Conservation (phyloP, 2,113 vertebrate species). For the Isurus oxyrinchus region DNA sequence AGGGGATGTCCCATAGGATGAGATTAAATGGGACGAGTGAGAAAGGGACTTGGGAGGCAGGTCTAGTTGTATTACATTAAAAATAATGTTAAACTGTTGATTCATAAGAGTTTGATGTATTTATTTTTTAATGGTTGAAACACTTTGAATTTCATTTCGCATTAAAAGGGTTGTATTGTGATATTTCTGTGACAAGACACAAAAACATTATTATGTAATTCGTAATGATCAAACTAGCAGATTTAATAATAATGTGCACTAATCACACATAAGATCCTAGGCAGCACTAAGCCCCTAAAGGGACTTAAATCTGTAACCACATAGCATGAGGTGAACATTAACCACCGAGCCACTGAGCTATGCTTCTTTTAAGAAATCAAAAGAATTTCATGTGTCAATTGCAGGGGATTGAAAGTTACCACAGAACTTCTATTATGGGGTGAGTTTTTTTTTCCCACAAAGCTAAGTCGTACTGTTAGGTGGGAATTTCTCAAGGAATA, state of each 20-base stretch:
- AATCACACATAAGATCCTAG: slow-evolving; percentile 17
- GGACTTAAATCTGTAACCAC: slow-evolving; percentile 33
- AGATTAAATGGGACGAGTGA: not conserved
- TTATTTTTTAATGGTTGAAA: not conserved
- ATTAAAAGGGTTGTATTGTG: slow-evolving; percentile 7
- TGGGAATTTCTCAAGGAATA: not conserved
- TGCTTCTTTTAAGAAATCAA: slow-evolving; percentile 25
- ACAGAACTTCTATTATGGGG: not conserved
- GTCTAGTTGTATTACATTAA: not conserved
- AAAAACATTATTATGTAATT: not conserved
- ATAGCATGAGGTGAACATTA: slow-evolving; percentile 24
- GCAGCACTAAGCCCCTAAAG: slow-evolving; percentile 5
- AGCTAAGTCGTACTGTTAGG: not conserved
- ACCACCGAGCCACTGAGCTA: slow-evolving; percentile 18
- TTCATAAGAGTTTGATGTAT: not conserved
- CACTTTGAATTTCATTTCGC: not conserved
- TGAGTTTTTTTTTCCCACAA: not conserved
- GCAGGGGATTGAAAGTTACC: not conserved
- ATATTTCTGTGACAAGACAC: not conserved
- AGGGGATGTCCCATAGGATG: slow-evolving; percentile 5
- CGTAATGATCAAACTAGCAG: not conserved
- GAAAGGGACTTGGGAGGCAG: not conserved
- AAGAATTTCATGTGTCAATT: slow-evolving; percentile 13
- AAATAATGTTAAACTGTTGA: slow-evolving; percentile 16
- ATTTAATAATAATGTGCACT: slow-evolving; percentile 22